Evolutionary conservation across 1,140 invertebrate species (phyloP), one percentile per base, ranked within the genome.

Genomic region (Octopus sinensis): DNA sequence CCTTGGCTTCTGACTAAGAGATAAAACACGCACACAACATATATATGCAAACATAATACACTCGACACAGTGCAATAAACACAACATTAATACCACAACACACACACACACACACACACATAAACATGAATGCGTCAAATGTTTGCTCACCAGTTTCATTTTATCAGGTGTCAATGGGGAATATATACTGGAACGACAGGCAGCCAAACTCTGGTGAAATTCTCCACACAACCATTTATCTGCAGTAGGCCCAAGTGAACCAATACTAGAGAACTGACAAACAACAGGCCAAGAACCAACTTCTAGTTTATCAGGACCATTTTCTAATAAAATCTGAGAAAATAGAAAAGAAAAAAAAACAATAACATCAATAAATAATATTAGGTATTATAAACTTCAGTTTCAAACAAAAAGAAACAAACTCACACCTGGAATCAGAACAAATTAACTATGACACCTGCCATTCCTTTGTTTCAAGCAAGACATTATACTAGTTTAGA

Each of bases 231-330:
- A 86, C 95, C 95, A 96, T 13, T 92, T 90, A n/a, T 93, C 92
- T 54, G 93, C 92, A 82, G 90, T 93, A 5, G 93, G 89, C 9
- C 96, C 96, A 62, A 97, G 92, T 54, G 94, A 95, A 6, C 97
- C 97, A 81, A 98, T 95, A 84, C 96, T 97, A 13, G 96, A 97
- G 84, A 96, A 95, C 90, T 98, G 97, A 17, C 94, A 94, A 53
- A 97, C 89, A 6, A 95, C 89, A 30, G 92, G 92, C 94, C 94
- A 95, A n/a, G 91, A 86, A 75, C 84, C 84, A 6, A 90, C 84
- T 12, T 79, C 56, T 17, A 83, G 78, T 13, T 80, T 79, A 23
- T 84, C 81, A 78, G 88, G 89, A 53, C 90, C 89, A 86, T 88
- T 84, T 30, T 88, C 83, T 76, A 87, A 91, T 88, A 86, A 91